These are phyloP conservation scores for Hemitrygon akajei DNA, from an alignment of 2,797 vertebrate species.

Conservation along the genomic window DNA sequence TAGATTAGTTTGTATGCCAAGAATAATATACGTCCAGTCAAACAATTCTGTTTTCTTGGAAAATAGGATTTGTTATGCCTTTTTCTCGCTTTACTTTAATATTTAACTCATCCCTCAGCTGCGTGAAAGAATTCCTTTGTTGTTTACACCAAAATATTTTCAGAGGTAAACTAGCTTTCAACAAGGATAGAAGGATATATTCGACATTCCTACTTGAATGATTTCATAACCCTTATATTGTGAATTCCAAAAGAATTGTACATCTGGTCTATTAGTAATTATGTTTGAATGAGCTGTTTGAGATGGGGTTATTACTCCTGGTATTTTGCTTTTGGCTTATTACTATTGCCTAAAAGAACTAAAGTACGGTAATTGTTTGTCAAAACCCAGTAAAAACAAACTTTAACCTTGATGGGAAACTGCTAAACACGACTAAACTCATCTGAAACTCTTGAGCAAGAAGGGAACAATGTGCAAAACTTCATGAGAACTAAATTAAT, in stretches of 20 bases:
- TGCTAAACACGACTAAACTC: background rate
- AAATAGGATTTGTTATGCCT: background rate
- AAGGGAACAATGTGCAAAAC: conserved; percentile 3
- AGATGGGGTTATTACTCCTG: background rate
- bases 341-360: background rate
- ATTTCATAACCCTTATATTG: background rate
- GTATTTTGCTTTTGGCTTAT: background rate
- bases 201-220: background rate
- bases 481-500: too few relatives aligned
- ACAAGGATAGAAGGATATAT: background rate
- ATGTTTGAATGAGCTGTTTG: background rate
- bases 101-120: background rate
- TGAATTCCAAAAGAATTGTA: background rate
- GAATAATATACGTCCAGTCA: too few relatives aligned
- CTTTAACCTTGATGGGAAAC: background rate
- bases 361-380: too few relatives aligned
- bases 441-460: background rate
- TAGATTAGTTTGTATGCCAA: background rate
- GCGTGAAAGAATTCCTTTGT: background rate
- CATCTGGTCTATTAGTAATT: background rate
- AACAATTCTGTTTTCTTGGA: background rate
- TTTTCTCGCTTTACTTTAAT: background rate
- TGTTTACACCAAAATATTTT: background rate
- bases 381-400: background rate
- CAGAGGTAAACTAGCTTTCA: background rate